Evolutionary conservation across 2,888 invertebrate species (phyloP), one percentile per base, ranked within the genome.

Genomic region (Temnothorax ravouxi): DNA sequence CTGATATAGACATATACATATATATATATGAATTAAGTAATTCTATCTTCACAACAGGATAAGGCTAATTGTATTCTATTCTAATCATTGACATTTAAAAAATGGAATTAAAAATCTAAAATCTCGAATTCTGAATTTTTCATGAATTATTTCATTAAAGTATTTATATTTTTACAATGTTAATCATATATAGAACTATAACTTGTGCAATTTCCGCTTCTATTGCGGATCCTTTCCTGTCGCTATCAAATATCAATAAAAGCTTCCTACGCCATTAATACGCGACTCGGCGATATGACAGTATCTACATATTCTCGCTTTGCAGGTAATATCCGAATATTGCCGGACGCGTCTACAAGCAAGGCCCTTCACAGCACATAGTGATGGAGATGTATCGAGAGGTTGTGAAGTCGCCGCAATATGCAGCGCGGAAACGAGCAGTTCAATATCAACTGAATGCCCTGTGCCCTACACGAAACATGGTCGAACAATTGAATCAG

Each of bases 381-480:
- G 96, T 96, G 18, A 96, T 96, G 96, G 96, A 96, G 91, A 94
- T 96, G 92, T 95, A 96, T 89, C 95, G 96, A 62, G 96, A 96
- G 91, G 96, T 96, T 21, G 89, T 94, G 25, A 91, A 93, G 62
- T 94, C 94, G 1, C 90, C 94, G 3, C 94, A 94, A 76, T 94
- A 94, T 81, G 91, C 91, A 6, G 93, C 93, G 3, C 89, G 94
- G n/a, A 94, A 93, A 84, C 93, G 94, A 34, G 91, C 92, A 6
- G 86, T 74, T 44, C 89, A 88, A 79, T 91, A 84, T 41, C 89
- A 86, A 34, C 50, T 89, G 52, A 89, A 88, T 67, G 50, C 83
- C 8, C 34, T 85, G 8, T 76, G 80, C 18, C 66, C 86, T 6
- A 18, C 85, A 6, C 88, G 86, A 52, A 88, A 84, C 50, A 82